Evolutionary conservation across 2,888 invertebrate genomes (phyloP), one percentile per base, ranked within the genome.

Genomic region (Chloromyia formosa): DNA sequence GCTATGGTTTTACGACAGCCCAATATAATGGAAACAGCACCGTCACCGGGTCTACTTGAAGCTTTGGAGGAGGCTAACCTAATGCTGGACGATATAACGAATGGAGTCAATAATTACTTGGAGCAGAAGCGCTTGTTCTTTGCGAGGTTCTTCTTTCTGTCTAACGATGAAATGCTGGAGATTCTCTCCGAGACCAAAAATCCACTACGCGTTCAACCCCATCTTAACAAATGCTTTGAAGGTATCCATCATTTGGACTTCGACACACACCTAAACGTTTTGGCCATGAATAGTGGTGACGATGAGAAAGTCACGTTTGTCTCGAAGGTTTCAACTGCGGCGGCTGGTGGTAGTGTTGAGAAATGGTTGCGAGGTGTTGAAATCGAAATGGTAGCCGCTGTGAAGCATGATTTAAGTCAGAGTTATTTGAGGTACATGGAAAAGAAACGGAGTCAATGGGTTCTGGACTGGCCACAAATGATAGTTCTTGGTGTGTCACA

Each of bases 71-170:
- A 90, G 68, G 81, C 87, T 79, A 79, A 86, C 82, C 78, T 84
- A 35, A 85, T 89, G 66, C 82, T 92, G 58, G 91, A 92, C 77
- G 87, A 87, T 77, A 89, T 92, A 66, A 88, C 88, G 75, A 87
- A 87, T 76, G 90, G 90, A 0, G 88, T 92, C 0, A 89, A 88
- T 79, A 86, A 87, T 64, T 92, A 92, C 81, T 84, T 93, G 75
- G 90, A 92, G 80, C 88, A 88, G 81, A 90, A 91, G 79, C 85
- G 91, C 75, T 82, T 90, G 12, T 89, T 86, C 80, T 93, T 93
- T 81, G 89, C 92, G 14, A 89, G 93, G 78, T 91, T 94, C 81
- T 93, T 92, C 84, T 93, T 93, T 80, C 83, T 93, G 73, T 92
- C 92, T 0, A 92, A 93, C 82, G 89, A 90, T 78, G 93, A 93